A percentile compares a stretch with the other conserved stretches of the same genome.
phyloP scores from a whole-genome alignment of 2,797 vertebrate species.

The Spondyliosoma cantharus region DNA sequence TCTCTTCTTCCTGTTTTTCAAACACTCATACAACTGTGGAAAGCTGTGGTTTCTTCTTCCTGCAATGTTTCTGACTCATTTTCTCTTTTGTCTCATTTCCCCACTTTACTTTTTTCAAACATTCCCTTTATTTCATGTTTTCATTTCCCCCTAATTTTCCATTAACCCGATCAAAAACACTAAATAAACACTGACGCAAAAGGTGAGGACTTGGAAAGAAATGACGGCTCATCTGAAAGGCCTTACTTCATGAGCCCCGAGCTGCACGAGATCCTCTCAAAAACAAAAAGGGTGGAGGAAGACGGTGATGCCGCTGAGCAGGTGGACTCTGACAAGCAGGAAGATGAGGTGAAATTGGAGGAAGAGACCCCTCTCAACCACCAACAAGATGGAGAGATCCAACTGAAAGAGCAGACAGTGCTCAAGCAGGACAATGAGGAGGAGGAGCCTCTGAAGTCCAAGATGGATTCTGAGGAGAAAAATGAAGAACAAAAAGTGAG shows the following conservation, averaged over 20 bases:
- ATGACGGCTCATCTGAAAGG: constrained; percentile 91
- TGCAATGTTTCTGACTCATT: constrained; percentile 73
- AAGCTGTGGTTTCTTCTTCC: constrained; percentile 60
- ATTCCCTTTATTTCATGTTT: constrained; percentile 51
- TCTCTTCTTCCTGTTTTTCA: constrained; percentile 26
- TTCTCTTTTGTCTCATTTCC: constrained; percentile 72
- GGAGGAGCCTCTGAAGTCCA: constrained; percentile 69
- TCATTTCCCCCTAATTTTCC: constrained; percentile 54
- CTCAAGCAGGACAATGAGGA: constrained; percentile 75
- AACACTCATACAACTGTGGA: constrained; percentile 13
- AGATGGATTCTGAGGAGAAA: constrained; percentile 56
- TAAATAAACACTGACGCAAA: constrained; percentile 57
- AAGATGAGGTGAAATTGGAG: constrained; percentile 70
- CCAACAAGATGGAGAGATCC: constrained; percentile 78
- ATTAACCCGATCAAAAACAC: constrained; percentile 65
- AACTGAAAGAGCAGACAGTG: constrained; percentile 72
- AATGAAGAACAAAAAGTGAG: constrained; percentile 43
- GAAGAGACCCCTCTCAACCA: constrained; percentile 80
- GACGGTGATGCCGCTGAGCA: constrained; percentile 40
- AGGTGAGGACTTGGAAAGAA: constrained; percentile 98
- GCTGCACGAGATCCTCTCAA: constrained; percentile 92
- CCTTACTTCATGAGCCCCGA: constrained; percentile 95
- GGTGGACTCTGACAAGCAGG: constrained; percentile 19
- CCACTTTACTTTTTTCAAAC: constrained; percentile 54
- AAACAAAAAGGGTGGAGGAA: constrained; percentile 66